Base-by-base conservation (phyloP, 1,140 invertebrate species). In the Epicauta chinensis region DNA sequence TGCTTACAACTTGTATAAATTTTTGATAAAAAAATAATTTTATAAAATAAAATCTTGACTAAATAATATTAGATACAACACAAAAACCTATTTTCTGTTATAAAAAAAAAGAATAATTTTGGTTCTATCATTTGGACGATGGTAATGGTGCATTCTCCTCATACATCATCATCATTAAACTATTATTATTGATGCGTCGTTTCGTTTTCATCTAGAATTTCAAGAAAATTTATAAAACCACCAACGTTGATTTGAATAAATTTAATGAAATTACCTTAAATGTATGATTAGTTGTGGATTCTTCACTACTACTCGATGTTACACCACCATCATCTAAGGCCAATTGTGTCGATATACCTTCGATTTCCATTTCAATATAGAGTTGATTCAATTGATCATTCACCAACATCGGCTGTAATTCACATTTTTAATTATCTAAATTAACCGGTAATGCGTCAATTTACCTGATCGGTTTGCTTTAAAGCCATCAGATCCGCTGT, bases 301-400 rank as follows among this genome's bases (percentile, higher is more conserved):
- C 77, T 36, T 68, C 71, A 1, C 76, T 81, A 53, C 75, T 79
- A 47, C 79, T 78, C 32, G 75, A 81, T 16, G 80, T 81, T 11
- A 78, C 78, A 40, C 79, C 68, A 0, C 77, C 76, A 58, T 86
- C 82, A 42, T 84, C 82, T 5, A 86, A 69, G 9, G 75, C 74
- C 13, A 83, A 68, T 57, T 77, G 74, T 1, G 75, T 71, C 0
- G 75, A 70, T 35, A 76, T 64, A 1, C 80, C 81, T 55, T 84
- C 77, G 16, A 84, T 55, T 60, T 87, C 80, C 53, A 88, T 70
- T 59, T 90, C 86, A 16, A 79, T 56, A 54, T 87, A 87, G 0
- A 89, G 68, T 58, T 86, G 83, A 44, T 71, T 74, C 6, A 90
- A 62, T 65, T 89, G 86, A 47, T 87, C 82, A 57, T 86, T 86